Evolutionary conservation across 64 coral and sea anemone species (phyloP), one percentile per base, ranked within the genome.

Genomic region (Dendronephthya gigantea): DNA sequence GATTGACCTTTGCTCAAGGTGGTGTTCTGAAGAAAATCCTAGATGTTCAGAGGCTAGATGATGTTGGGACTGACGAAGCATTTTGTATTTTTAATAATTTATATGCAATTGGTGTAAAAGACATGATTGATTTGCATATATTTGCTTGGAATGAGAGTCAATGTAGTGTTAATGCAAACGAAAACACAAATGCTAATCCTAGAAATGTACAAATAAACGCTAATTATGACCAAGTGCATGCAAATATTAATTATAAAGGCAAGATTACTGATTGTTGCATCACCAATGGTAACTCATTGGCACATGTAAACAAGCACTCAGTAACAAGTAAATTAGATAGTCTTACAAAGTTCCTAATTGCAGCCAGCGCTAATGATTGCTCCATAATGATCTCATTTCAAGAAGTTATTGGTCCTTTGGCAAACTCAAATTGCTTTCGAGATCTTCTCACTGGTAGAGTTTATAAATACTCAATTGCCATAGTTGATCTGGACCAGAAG

Each of bases 301-400:
- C 6, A 30, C 19, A 6, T 22, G 19, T 22, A 5, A 66, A n/a
- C 22, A 1, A 79, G 9, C 0, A 9, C 2, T 34, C 15, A 79
- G 25, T 79, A 36, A 79, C 15, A 33, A 79, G 9, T 79, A 4
- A 79, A 36, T 19, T 79, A 36, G 30, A 39, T 35, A 34, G 29
- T 34, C 25, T 79, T 79, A 39, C 72, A 35, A 79, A 39, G 28
- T 79, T 79, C 72, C 36, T 79, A 39, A 39, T 36, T 79, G 72
- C 72, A 79, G 72, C 72, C 19, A 79, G 72, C 30, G 72, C 37
- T 39, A 79, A 79, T 33, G 72, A 79, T 79, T 79, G 72, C 72
- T 79, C 72, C 15, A 79, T 79, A 34, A 79, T 79, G 72, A 79
- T 79, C 9, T 36, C 72, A 7, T 79, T 79, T 79, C 72, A 79